Percentiles rank a stretch among this genome's conserved stretches.
Evolutionary conservation across 2,797 vertebrate genomes (phyloP).

Genomic region (Fratercula arctica): DNA sequence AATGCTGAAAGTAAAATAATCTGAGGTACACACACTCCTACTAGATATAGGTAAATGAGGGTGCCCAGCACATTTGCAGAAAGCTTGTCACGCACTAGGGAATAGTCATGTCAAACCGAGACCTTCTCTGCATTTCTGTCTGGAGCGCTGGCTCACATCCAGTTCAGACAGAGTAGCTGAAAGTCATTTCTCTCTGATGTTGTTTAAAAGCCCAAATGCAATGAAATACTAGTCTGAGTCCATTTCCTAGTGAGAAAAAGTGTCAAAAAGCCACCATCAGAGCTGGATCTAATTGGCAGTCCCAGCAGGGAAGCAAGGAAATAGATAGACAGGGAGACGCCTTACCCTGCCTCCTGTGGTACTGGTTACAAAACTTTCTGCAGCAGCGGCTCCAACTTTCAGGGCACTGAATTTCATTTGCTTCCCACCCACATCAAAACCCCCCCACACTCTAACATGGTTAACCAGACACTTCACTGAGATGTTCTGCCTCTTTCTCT

Average conservation of each 20-base stretch:
- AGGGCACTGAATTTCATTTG: not conserved
- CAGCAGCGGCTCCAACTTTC: constrained; percentile 22
- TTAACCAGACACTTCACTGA: not conserved
- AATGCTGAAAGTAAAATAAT: not conserved
- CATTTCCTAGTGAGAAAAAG: constrained; percentile 25
- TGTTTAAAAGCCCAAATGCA: constrained; percentile 59
- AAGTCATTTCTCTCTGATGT: constrained; percentile 42
- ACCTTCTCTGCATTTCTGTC: not conserved
- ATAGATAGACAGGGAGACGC: not conserved
- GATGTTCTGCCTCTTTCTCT: not conserved
- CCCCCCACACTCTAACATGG: not conserved
- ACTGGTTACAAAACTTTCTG: constrained; percentile 42
- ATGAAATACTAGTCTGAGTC: constrained; percentile 41
- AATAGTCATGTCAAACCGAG: not conserved
- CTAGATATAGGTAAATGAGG: not conserved
- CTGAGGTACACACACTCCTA: not conserved
- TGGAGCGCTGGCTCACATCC: not conserved
- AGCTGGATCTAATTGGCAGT: constrained; percentile 47
- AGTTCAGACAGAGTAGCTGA: constrained; percentile 9
- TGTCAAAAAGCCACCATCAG: constrained; percentile 59
- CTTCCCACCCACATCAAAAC: not conserved
- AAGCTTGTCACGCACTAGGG: not conserved
- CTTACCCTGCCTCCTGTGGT: not conserved
- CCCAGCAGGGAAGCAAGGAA: not conserved
- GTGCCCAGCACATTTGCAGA: not conserved